A percentile compares a stretch with the other conserved stretches of the same genome.
phyloP scores from a whole-genome alignment of 1,140 invertebrate genomes.

The Drosophila pandora region DNA sequence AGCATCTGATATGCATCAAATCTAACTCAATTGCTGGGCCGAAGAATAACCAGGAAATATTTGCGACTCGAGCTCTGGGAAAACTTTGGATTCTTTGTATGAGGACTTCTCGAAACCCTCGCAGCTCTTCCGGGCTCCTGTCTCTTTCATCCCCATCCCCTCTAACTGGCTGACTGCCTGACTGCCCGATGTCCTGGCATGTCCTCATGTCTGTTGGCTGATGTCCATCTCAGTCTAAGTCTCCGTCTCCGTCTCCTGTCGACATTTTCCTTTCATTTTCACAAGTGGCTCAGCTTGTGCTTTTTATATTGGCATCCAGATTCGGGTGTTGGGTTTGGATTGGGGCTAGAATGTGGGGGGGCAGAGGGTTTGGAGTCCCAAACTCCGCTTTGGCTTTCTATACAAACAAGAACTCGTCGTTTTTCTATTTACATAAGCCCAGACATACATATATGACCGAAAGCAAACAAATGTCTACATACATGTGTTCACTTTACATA shows the following conservation, averaged over 20 bases:
- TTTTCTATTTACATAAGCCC: conserved; percentile 72
- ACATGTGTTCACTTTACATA: conserved; percentile 13
- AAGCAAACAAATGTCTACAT: conserved; percentile 26
- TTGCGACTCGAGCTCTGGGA: conserved; percentile 52
- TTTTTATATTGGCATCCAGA: conserved; percentile 71
- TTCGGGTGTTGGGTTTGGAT: conserved; percentile 41
- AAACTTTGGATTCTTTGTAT: conserved; percentile 62
- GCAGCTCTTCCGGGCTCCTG: background rate
- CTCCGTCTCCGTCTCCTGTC: conserved; percentile 24
- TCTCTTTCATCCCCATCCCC: background rate
- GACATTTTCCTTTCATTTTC: conserved; percentile 77
- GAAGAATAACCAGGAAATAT: conserved; percentile 79
- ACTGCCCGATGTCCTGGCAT: conserved; percentile 24
- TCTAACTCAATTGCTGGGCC: conserved; percentile 76
- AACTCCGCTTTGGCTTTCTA: conserved; percentile 37
- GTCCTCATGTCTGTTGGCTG: conserved; percentile 33
- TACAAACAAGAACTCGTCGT: conserved; percentile 66
- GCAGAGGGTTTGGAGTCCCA: conserved; percentile 5
- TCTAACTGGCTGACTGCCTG: background rate
- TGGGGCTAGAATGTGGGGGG: conserved; percentile 6
- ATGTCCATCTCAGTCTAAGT: conserved; percentile 36
- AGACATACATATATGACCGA: conserved; percentile 25
- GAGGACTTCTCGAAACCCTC: conserved; percentile 21
- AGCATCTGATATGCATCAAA: conserved; percentile 81
- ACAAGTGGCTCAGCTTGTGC: conserved; percentile 72